phyloP scores from a whole-genome alignment of 2,888 invertebrate genomes.

The Neelides folsomi region DNA sequence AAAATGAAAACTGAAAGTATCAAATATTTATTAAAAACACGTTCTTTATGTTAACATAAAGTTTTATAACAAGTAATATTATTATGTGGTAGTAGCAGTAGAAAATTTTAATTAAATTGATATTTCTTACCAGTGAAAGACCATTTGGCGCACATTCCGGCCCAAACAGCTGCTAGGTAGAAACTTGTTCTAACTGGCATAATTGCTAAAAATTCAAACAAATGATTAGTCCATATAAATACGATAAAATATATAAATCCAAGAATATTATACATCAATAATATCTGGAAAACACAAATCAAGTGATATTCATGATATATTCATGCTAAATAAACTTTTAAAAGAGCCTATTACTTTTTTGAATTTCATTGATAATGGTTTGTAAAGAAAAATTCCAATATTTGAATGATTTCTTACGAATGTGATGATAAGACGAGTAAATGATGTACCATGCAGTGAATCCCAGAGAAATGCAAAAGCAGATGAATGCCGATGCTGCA shows the following conservation, averaged over 20 bases:
- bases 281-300: no score
- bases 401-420: conserved; percentile 32
- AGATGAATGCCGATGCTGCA: conserved; percentile 26
- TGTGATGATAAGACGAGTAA: conserved; percentile 30
- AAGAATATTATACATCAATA: no score
- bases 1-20: conserved; percentile 15
- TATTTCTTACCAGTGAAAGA: conserved; percentile 12
- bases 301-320: no score
- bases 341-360: no score
- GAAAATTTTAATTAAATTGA: no score
- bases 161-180: conserved; percentile 33
- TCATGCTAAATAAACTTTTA: no score
- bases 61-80: no score
- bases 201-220: conserved; percentile 22
- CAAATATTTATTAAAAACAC: no score
- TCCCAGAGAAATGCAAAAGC: conserved; percentile 24
- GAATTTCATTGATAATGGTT: no score
- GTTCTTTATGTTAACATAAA: no score
- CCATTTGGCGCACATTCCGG: conserved; percentile 33
- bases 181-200: conserved; percentile 29
- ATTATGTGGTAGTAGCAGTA: no score
- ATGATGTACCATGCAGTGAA: conserved; percentile 33
- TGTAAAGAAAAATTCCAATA: no score
- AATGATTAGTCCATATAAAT: background rate
- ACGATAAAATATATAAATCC: conserved; percentile 6